These are phyloP conservation scores for Panthera leo DNA, from an alignment of 2,113 vertebrate species.

Conservation along the genomic window DNA sequence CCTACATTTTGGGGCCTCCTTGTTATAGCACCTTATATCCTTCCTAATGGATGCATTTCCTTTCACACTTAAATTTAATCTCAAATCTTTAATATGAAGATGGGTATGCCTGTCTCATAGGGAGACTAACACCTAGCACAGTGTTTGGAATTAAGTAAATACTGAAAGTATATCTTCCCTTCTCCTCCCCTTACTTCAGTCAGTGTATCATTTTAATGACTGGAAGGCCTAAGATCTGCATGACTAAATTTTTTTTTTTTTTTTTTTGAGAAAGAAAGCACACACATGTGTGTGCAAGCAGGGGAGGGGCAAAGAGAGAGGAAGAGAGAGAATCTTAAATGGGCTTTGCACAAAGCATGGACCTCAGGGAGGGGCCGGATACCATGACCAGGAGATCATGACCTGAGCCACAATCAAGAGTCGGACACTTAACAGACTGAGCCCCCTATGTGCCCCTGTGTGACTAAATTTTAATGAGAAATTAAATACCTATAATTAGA, in stretches of 20 bases:
- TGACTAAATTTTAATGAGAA: neutral
- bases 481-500: neutral
- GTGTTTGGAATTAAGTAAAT: neutral
- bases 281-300: too few species aligned
- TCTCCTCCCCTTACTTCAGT: neutral
- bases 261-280: too few species aligned
- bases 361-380: too few species aligned
- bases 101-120: neutral
- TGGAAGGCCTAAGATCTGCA: neutral
- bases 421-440: too few species aligned
- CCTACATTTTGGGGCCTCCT: neutral
- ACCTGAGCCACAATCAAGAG: too few species aligned
- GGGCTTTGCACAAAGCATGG: too few species aligned
- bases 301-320: too few species aligned
- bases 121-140: neutral
- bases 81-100: neutral
- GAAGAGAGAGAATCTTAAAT: too few species aligned
- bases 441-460: neutral
- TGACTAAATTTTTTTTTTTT: neutral
- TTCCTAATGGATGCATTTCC: neutral
- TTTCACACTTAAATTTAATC: neutral
- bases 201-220: neutral
- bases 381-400: too few species aligned
- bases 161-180: neutral
- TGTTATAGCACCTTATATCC: neutral